A percentile compares a stretch with the other conserved stretches of the same genome.
Evolutionary conservation across 2,113 vertebrate genomes (phyloP).

Genomic region (Octodon degus): DNA sequence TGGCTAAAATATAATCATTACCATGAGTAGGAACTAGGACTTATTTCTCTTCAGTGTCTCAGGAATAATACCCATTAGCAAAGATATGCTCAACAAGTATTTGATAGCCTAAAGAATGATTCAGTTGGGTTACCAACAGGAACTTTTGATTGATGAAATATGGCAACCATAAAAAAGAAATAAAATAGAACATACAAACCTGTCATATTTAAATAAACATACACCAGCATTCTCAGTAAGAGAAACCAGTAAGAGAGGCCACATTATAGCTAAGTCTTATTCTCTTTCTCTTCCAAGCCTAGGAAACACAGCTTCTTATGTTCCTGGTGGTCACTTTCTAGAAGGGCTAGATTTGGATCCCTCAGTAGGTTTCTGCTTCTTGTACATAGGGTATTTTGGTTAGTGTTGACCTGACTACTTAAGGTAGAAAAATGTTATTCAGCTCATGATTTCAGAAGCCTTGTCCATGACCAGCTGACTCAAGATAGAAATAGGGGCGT

Average conservation of each 20-base stretch:
- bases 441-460: neutral
- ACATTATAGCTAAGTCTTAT: neutral
- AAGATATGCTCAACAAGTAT: neutral
- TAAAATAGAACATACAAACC: neutral
- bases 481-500: neutral
- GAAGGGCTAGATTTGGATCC: neutral
- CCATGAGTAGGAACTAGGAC: neutral
- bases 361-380: neutral
- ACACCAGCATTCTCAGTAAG: neutral
- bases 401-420: neutral
- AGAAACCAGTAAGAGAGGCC: neutral
- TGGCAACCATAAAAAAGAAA: neutral
- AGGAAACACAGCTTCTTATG: too few species aligned
- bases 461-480: neutral
- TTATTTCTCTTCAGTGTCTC: neutral
- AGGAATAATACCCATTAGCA: neutral
- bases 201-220: neutral
- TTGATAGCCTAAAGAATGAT: neutral
- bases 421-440: neutral
- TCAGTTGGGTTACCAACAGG: neutral
- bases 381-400: neutral
- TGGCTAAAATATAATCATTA: neutral
- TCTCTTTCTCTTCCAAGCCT: neutral
- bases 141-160: constrained; percentile 32
- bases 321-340: neutral